phyloP scores from a whole-genome alignment of 2,113 vertebrate species.

The Nibea albiflora region DNA sequence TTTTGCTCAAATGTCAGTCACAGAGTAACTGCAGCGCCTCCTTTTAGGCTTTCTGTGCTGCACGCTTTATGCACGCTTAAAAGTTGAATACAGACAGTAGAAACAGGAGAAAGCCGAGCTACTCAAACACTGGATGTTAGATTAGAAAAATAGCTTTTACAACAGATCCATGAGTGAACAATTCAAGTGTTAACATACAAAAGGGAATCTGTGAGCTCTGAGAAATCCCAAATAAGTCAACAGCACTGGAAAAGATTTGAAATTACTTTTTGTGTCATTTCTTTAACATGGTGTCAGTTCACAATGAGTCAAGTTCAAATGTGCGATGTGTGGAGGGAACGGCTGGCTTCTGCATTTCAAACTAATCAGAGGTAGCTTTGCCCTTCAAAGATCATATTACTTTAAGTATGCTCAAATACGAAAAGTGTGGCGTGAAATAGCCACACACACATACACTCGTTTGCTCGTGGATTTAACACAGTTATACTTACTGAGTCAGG shows the following conservation, averaged over 20 bases:
- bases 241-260: not conserved
- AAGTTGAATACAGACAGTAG: slow-evolving; percentile 7
- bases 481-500: not conserved
- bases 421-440: slow-evolving; percentile 15
- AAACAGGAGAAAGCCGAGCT: slow-evolving; percentile 41
- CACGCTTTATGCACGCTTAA: not conserved
- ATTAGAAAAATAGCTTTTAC: slow-evolving; percentile 76
- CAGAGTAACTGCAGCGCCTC: not conserved
- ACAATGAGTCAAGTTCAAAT: slow-evolving; percentile 18
- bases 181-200: slow-evolving; percentile 51
- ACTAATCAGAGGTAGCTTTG: slow-evolving; percentile 64
- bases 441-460: not conserved
- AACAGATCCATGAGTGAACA: slow-evolving; percentile 32
- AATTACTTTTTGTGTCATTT: not conserved
- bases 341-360: not conserved
- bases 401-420: slow-evolving; percentile 18
- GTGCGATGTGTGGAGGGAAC: slow-evolving; percentile 6
- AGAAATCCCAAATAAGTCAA: slow-evolving; percentile 29
- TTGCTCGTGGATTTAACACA: not conserved
- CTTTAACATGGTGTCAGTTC: slow-evolving; percentile 22
- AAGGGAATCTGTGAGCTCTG: slow-evolving; percentile 37
- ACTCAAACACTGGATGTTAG: slow-evolving; percentile 19
- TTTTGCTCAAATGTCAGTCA: slow-evolving; percentile 34
- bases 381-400: slow-evolving; percentile 21
- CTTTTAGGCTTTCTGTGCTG: slow-evolving; percentile 2